phyloP scores from a whole-genome alignment of 2,888 invertebrate genomes.

The Polietes domitor region DNA sequence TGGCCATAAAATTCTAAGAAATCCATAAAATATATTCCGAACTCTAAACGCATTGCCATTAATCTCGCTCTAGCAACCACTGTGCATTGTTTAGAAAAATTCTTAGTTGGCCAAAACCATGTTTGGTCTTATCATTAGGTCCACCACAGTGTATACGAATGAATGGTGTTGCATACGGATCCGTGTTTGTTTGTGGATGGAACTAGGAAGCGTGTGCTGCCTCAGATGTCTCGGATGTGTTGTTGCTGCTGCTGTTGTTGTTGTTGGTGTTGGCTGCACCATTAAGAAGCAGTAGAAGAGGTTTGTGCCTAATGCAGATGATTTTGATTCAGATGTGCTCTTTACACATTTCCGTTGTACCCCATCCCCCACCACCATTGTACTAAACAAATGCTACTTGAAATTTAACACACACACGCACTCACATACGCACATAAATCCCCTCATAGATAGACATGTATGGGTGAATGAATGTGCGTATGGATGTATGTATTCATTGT shows the following conservation, averaged over 20 bases:
- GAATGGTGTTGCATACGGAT: neutral
- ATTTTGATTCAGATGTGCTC: slow-evolving; percentile 29
- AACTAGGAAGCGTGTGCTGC: neutral
- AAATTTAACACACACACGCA: slow-evolving; percentile 41
- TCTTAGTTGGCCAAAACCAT: neutral
- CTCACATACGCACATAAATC: neutral
- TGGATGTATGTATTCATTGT: slow-evolving; percentile 48
- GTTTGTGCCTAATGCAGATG: slow-evolving; percentile 58
- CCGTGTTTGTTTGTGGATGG: neutral
- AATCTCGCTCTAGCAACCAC: too few species aligned
- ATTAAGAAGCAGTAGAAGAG: slow-evolving; percentile 44
- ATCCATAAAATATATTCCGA: too few species aligned
- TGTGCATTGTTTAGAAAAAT: too few species aligned
- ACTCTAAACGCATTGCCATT: too few species aligned
- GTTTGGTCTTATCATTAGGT: neutral
- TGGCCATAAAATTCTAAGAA: too few species aligned
- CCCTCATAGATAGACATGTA: neutral
- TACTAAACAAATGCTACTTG: slow-evolving; percentile 58
- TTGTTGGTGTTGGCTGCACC: neutral
- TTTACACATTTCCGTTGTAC: slow-evolving; percentile 52
- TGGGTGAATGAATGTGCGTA: too few species aligned
- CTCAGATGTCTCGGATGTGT: neutral
- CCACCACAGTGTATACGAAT: neutral
- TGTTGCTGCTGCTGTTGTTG: neutral
- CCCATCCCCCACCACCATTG: slow-evolving; percentile 23